Base-by-base conservation (phyloP, 1,140 invertebrate genomes). In the Hycleus phaleratus region DNA sequence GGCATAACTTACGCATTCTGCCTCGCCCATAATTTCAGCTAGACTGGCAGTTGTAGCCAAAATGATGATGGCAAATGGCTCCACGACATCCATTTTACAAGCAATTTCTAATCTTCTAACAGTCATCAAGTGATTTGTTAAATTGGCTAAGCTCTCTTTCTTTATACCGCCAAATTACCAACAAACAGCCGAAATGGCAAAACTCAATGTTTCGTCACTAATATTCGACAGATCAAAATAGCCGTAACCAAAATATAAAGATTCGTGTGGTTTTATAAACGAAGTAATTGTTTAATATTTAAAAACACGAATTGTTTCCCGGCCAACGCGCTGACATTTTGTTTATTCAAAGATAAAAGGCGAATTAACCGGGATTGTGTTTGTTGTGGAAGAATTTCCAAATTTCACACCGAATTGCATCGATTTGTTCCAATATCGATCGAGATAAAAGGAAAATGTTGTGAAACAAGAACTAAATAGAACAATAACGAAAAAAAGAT, bases 91-190 rank as follows among this genome's bases (percentile, higher is more conserved):
- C 63, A 63, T 66, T 66, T 60, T 59, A 60, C 65, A 62, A 59
- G 61, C 61, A 56, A 62, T 68, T 65, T 61, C 67, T 65, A 65
- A 65, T 71, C 64, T 74, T 73, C 59, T 63, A 60, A 65, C 57
- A 58, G 63, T 60, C 64, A 67, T 65, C 59, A 63, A 58, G 59
- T 61, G 58, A 63, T 66, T 66, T 65, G 61, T 60, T 60, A 60
- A 65, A 60, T 60, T 65, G 53, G 58, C 40, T 32, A 32, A 32
- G 32, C 40, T 46, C 51, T 12, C 56, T 59, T 50, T 59, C 46
- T 48, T 55, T 12, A 8, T 6, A 32, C 26, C 52, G 52, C 11
- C 9, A 10, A 42, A 42, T 11, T 11, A 10, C 40, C 9, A n/a
- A 39, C 10, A 39, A 7, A 39, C 38, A 39, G 6, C 38, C 38